Percentiles rank a stretch among this genome's conserved stretches.
Evolutionary conservation across 2,888 invertebrate species (phyloP).

Genomic region (Emmelina monodactyla): DNA sequence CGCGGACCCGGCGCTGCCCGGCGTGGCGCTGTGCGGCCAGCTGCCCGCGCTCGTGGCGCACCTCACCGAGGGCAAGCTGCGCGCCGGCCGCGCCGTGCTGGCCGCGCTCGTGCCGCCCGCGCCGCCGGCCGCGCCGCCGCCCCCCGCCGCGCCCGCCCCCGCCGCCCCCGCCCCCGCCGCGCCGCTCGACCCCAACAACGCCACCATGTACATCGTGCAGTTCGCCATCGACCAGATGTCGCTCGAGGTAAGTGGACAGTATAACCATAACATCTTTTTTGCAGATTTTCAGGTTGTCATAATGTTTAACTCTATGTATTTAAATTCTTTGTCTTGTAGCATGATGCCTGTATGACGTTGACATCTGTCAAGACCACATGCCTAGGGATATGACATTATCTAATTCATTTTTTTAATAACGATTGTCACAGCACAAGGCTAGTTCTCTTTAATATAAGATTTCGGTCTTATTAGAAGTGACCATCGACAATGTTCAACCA

Average conservation of each 20-base stretch:
- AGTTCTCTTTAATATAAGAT: too few species aligned
- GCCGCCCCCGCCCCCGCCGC: conserved; percentile 16
- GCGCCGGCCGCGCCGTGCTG: conserved; percentile 43
- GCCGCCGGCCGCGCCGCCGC: conserved; percentile 2
- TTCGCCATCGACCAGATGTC: conserved; percentile 90
- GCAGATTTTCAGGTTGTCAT: too few species aligned
- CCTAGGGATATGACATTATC: too few species aligned
- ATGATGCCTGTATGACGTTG: too few species aligned
- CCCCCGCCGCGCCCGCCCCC: conserved; percentile 6
- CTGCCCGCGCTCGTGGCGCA: conserved; percentile 89
- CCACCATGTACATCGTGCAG: conserved; percentile 79
- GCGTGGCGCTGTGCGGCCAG: conserved; percentile 82
- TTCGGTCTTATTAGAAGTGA: too few species aligned
- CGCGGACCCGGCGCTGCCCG: conserved; percentile 86
- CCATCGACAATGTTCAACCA: too few species aligned
- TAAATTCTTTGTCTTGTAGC: too few species aligned
- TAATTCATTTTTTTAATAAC: too few species aligned
- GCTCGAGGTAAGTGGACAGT: conserved; percentile 71
- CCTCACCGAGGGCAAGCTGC: conserved; percentile 89
- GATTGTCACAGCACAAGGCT: too few species aligned
- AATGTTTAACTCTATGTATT: too few species aligned
- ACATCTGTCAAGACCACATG: too few species aligned
- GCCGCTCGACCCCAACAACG: conserved; percentile 51
- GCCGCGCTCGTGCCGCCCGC: conserved; percentile 16
- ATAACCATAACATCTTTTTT: too few species aligned